These are phyloP conservation scores for Hippopotamus amphibius DNA, from an alignment of 2,113 vertebrate species.

Conservation along the genomic window DNA sequence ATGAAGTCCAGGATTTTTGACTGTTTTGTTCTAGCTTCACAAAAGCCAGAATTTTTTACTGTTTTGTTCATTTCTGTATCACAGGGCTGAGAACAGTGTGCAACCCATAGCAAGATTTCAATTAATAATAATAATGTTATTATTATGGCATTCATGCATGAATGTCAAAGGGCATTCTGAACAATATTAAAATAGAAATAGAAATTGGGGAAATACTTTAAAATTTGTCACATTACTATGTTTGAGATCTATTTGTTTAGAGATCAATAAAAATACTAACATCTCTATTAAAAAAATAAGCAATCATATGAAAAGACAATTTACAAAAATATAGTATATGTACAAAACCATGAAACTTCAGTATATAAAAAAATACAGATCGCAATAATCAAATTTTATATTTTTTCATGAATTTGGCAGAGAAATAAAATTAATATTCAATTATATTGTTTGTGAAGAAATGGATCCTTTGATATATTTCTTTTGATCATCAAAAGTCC, in stretches of 20 bases:
- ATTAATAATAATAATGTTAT: background rate
- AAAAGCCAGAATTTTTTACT: background rate
- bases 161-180: background rate
- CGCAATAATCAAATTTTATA: background rate
- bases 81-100: background rate
- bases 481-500: background rate
- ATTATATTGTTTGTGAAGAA: background rate
- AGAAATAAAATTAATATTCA: background rate
- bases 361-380: background rate
- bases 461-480: background rate
- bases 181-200: slow-evolving; percentile 51
- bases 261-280: background rate
- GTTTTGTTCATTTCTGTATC: background rate
- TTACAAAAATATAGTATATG: background rate
- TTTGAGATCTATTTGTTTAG: background rate
- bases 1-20: background rate
- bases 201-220: background rate
- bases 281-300: slow-evolving; percentile 27
- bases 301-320: background rate
- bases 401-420: background rate
- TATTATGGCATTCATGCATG: background rate
- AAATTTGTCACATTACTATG: background rate
- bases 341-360: background rate
- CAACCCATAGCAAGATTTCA: background rate
- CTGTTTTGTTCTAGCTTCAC: background rate